Evolutionary conservation across 2,113 vertebrate species (phyloP), one percentile per base, ranked within the genome.

Genomic region (Alligator mississippiensis): DNA sequence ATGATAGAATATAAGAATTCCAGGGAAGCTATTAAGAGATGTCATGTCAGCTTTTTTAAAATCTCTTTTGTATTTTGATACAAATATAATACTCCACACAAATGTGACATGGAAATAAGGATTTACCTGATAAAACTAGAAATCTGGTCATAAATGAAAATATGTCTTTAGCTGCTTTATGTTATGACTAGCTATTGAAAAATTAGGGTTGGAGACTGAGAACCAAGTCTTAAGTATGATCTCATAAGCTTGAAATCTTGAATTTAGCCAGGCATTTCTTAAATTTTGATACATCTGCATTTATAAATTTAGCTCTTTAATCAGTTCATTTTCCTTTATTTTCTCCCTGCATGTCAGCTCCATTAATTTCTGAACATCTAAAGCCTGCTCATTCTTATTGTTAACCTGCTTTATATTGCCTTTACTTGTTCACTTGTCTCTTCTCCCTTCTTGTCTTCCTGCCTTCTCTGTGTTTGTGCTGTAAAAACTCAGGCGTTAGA

Each of bases 401-500:
- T 82, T 83, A 55, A 76, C 88, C 89, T 94, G 72, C n/a, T 80
- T 91, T 82, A 62, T 72, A 10, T 63, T 22, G 30, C 38, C n/a
- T 95, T 93, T 83, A 94, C 87, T 97, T 95, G 80, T 97, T 5
- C 2, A 28, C 79, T n/a, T 9, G 5, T 30, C 10, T n/a, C 72
- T 82, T 70, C 60, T 94, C 54, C 28, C 3, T 82, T 93, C 87
- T 91, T 91, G 81, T 90, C 92, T 93, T 95, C 81, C 87, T 83
- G 81, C 78, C 85, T 90, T 28, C 72, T 84, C 25, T 9, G 19
- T 96, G 54, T 94, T 95, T 77, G 34, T 96, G 87, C 76, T 79
- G 95, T 64, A 38, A 94, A 85, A 94, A 92, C 92, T 97, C 98
- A 99, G 99, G 99, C 99, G 0, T 98, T 99, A 99, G 99, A 99